Evolutionary conservation across 2,888 invertebrate genomes (phyloP), one percentile per base, ranked within the genome.

Genomic region (Drosophila anceps): DNA sequence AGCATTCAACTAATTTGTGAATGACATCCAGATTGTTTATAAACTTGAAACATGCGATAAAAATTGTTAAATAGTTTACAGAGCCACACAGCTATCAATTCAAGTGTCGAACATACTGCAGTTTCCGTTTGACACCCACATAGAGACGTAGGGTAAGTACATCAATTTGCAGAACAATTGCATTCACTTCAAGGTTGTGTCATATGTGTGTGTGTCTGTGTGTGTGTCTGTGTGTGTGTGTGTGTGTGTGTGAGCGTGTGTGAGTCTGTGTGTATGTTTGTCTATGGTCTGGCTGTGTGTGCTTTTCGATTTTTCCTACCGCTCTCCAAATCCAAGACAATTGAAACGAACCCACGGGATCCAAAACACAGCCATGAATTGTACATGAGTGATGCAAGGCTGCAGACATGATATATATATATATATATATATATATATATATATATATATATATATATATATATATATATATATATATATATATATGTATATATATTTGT

Each of bases 221-320:
- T 74, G 62, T 79, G 74, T 73, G 62, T 79, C 44, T 73, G 70
- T 77, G 70, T 75, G 61, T 75, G 61, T 33, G 1, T 46, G 15
- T 81, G 72, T 76, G 73, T 82, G 64, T 72, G 77, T 73, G 68
- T 33, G 1, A 29, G 15, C 82, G 72, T 76, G 73, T 82, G 64
- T 72, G 77, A 71, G 68, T 64, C 68, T 76, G 68, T 72, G 64
- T 79, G 68, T 72, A 64, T 82, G 70, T 67, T 70, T 83, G 63
- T 74, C 70, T 80, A 66, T 78, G 76, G 76, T 79, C 70, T 53
- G 53, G 31, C 20, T 33, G 20, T 24, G 35, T 80, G 76, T 75
- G 76, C 77, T 70, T 77, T 82, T 82, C 82, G 82, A 82, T 82
- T 84, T 82, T 82, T 74, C 77, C 61, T 65, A 51, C 68, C 68